Percentiles rank a stretch among this genome's conserved stretches.
These are phyloP conservation scores for Gambusia yucatana DNA, from an alignment of 2,797 vertebrate species.

Conservation along the genomic window DNA sequence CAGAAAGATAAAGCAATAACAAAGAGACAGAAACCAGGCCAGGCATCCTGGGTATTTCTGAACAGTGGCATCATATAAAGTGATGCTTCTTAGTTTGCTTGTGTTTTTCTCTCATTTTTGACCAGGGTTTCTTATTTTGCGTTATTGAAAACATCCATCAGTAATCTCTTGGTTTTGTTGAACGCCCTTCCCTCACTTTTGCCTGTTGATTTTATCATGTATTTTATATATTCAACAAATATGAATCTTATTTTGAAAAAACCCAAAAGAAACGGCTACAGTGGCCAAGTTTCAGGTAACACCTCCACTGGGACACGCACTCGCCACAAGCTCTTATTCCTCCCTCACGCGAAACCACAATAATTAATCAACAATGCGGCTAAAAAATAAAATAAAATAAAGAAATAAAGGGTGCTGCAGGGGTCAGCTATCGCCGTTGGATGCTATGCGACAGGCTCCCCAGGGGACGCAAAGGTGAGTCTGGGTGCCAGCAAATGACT, in stretches of 20 bases:
- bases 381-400: background rate
- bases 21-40: constrained; percentile 26
- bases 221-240: constrained; percentile 14
- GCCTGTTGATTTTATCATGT: constrained; percentile 15
- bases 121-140: constrained; percentile 37
- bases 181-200: constrained; percentile 21
- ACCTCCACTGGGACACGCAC: constrained; percentile 1
- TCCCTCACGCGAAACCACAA: constrained; percentile 25
- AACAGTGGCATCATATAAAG: constrained; percentile 32
- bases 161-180: constrained; percentile 51
- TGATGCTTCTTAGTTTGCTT: background rate
- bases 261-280: constrained; percentile 19
- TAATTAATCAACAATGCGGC: constrained; percentile 35
- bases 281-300: constrained; percentile 27
- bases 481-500: constrained; percentile 73
- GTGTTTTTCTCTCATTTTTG: constrained; percentile 32
- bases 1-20: constrained; percentile 20
- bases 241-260: constrained; percentile 13
- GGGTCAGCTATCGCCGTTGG: constrained; percentile 55
- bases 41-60: constrained; percentile 34
- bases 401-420: constrained; percentile 28
- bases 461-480: constrained; percentile 63
- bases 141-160: constrained; percentile 56
- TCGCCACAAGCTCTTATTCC: constrained; percentile 10
- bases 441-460: constrained; percentile 52